Base-by-base conservation (phyloP, 2,797 vertebrate species). In the Rallus crepitans region DNA sequence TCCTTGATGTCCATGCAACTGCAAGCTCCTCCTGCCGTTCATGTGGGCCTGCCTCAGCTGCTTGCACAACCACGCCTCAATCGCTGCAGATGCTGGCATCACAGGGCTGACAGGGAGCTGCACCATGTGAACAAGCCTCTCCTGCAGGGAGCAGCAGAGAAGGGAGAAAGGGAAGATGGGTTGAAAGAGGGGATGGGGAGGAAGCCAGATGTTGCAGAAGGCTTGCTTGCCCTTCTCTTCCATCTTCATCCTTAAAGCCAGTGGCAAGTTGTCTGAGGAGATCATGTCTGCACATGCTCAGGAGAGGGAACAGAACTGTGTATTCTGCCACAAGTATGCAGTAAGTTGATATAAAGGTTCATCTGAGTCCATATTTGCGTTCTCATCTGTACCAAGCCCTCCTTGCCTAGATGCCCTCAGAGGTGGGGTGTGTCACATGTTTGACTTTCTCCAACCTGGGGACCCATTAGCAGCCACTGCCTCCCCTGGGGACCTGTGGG, bases 1-100 rank as follows among this genome's bases (percentile, higher is more conserved):
- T 21, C 12, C 3, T 21, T 0, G 0, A n/a, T 7, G 12, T 72
- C 31, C 6, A 0, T 12, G 18, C 14, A 24, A 0, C 42, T 21
- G 1, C 12, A 31, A 20, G 3, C 47, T 65, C 50, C 39, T 77
- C 40, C 64, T 33, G 6, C 4, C 2, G 0, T 16, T 52, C 11
- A 33, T 10, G 11, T 6, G 35, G 16, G 47, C 25, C 68, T 63
- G 48, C 30, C 19, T 35, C 64, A 13, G 64, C 11, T 28, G 21
- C 47, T 77, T 31, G 45, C 37, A 47, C 69, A 52, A 31, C 9
- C 2, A 0, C 2, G 2, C n/a, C 56, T 66, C 20, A 12, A 0
- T 42, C 35, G 15, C 76, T 1, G 1, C 20, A 30, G 27, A 28
- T 53, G 45, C 53, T 50, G 28, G 0, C 0, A 15, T 57, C 53